Evolutionary conservation across 2,113 vertebrate genomes (phyloP).

Genomic region (Takifugu flavidus): DNA sequence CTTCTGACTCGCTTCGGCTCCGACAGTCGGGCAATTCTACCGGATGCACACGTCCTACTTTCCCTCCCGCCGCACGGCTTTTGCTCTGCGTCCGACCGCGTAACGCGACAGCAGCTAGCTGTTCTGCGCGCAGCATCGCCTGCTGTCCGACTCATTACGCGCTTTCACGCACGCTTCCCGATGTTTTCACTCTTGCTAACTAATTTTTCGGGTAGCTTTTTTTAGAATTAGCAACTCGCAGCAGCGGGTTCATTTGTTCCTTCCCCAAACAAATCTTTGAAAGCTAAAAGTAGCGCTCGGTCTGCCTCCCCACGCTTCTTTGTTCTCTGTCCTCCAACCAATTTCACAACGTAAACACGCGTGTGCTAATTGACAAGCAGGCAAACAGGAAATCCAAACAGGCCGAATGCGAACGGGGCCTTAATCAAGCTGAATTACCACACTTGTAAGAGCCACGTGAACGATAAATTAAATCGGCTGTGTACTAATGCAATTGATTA

Average conservation of each 20-base stretch:
- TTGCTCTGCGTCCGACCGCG: constrained; percentile 5
- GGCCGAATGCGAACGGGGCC: constrained; percentile 24
- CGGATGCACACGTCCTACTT: constrained; percentile 21
- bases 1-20: constrained; percentile 17
- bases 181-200: constrained; percentile 2
- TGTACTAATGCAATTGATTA: constrained; percentile 47
- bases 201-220: background rate
- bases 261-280: background rate
- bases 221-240: background rate
- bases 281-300: constrained; percentile 5
- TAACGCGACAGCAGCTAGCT: background rate
- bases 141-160: background rate
- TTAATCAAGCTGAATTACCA: constrained; percentile 54
- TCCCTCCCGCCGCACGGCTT: constrained; percentile 1
- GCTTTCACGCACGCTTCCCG: constrained; percentile 1
- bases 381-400: constrained; percentile 44
- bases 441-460: constrained; percentile 28
- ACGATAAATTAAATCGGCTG: constrained; percentile 45
- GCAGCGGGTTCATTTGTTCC: constrained; percentile 9
- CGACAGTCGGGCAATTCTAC: constrained; percentile 11
- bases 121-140: background rate
- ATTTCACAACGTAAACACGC: constrained; percentile 39
- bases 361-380: constrained; percentile 52
- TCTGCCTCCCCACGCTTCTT: background rate
- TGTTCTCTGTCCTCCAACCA: constrained; percentile 6